Evolutionary conservation across 92 coral and sea anemone genomes (phyloP), one percentile per base, ranked within the genome.

Genomic region (Actinostola sp.): DNA sequence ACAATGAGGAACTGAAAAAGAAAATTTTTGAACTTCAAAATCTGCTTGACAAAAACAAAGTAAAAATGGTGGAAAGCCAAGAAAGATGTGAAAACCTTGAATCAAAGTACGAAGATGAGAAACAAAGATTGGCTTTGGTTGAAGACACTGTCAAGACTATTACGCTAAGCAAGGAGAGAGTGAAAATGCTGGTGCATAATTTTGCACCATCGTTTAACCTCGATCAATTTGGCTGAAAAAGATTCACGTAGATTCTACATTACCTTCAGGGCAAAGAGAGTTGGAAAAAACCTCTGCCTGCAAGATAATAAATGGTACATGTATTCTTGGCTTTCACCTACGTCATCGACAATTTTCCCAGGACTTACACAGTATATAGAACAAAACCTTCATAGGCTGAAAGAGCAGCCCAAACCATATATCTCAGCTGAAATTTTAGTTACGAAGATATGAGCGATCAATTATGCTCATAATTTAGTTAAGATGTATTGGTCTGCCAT

Each of bases 131-230:
- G 10, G 44, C 92, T 27, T 32, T 94, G 57, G 86, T 89, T 31
- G 98, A 94, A 81, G 98, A 94, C 66, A 94, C 98, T 36, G 84
- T 94, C 28, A 80, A 87, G 67, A 83, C 92, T 30, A 94, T 94
- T 50, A 88, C 86, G 61, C 90, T 92, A 60, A 94, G 97, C 53
- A 94, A 88, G 77, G 98, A 94, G 63, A 80, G 96, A 65, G 93
- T 89, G n/a, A 94, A 92, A 42, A 82, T 94, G 70, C 73, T 94
- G 86, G 93, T 94, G 66, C 97, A 94, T 52, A 94, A 94, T 57
- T 84, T 91, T 77, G 98, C 95, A 34, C 98, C 98, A 2, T 65
- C 85, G 38, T 65, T 94, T 28, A 80, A 94, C 63, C 81, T 94
- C 26, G 98, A 88, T 50, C 84, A 85, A 56, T 87, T 77, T 33